A percentile compares a stretch with the other conserved stretches of the same genome.
Evolutionary conservation across 1,140 invertebrate species (phyloP).

Genomic region (Phthorimaea operculella): DNA sequence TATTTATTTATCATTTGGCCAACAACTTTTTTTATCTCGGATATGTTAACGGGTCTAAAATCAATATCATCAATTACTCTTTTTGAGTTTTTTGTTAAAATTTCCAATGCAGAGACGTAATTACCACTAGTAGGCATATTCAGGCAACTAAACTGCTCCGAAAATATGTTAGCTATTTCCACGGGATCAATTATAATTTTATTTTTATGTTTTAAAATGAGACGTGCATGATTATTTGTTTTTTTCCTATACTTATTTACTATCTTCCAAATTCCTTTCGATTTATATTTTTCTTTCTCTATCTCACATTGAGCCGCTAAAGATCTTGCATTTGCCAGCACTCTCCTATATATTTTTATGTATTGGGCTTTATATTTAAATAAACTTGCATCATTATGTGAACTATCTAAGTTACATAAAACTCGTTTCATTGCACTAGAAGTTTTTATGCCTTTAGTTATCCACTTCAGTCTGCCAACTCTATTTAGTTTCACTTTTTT

Average conservation of each 20-base stretch:
- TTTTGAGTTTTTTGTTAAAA: background rate
- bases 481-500: background rate
- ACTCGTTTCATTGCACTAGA: constrained; percentile 4
- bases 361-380: background rate
- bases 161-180: background rate
- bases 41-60: background rate
- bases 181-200: background rate
- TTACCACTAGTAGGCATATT: background rate
- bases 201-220: background rate
- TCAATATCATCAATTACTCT: background rate
- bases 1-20: background rate
- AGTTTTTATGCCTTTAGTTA: background rate
- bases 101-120: background rate
- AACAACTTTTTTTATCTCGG: background rate
- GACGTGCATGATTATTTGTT: background rate
- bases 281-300: background rate
- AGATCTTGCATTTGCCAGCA: background rate
- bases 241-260: background rate
- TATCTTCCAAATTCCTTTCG: background rate
- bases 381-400: background rate
- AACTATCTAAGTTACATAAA: background rate
- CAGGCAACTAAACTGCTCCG: background rate
- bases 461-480: background rate
- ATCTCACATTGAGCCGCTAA: background rate
- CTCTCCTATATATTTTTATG: background rate